Percentiles rank a stretch among this genome's conserved stretches.
These are phyloP conservation scores for Neoaliturus tenellus DNA, from an alignment of 2,888 invertebrate species.

Conservation along the genomic window DNA sequence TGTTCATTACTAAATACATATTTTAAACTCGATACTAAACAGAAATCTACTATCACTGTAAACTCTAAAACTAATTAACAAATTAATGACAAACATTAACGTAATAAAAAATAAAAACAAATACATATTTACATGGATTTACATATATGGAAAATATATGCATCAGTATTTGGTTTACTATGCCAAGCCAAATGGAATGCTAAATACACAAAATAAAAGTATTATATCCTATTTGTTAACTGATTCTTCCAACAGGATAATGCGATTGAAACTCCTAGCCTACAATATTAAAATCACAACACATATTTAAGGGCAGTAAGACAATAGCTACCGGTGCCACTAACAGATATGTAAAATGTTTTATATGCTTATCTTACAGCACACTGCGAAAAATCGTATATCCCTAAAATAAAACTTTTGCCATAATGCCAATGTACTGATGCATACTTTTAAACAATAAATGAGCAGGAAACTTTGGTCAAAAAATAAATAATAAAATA, in stretches of 20 bases:
- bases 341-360: background rate
- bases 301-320: background rate
- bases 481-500: slow-evolving; percentile 22
- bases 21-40: background rate
- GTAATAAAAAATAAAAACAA: background rate
- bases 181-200: background rate
- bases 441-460: background rate
- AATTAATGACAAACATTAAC: background rate
- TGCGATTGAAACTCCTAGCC: background rate
- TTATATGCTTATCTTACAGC: background rate
- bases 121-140: slow-evolving; percentile 2
- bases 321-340: too few relatives aligned
- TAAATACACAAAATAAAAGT: background rate
- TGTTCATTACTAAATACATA: background rate
- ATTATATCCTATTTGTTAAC: background rate
- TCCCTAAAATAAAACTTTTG: background rate
- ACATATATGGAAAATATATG: background rate
- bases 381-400: background rate
- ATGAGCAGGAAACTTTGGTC: slow-evolving; percentile 12
- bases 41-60: background rate
- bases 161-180: slow-evolving; percentile 7
- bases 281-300: background rate
- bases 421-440: background rate
- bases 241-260: too few relatives aligned
- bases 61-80: slow-evolving; percentile 19